Evolutionary conservation across 2,113 vertebrate genomes (phyloP).

Genomic region (Dicaeum eximium): DNA sequence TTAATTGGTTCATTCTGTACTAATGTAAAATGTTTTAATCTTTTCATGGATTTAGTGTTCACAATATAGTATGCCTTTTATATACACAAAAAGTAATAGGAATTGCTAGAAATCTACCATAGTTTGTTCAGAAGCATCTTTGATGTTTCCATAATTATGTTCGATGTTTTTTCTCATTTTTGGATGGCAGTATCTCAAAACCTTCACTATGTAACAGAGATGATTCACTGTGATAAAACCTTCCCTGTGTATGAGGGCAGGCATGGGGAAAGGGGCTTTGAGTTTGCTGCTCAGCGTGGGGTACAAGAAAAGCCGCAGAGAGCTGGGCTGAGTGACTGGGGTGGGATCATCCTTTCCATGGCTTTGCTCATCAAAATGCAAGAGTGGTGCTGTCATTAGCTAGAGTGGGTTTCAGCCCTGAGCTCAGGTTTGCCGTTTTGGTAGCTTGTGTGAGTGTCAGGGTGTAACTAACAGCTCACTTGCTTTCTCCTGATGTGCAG

Average conservation of each 20-base stretch:
- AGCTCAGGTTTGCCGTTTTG: not conserved
- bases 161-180: conserved; percentile 34
- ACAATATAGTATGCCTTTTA: not conserved
- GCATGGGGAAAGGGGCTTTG: not conserved
- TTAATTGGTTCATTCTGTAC: not conserved
- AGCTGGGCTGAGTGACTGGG: not conserved
- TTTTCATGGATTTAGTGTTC: not conserved
- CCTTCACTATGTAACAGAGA: not conserved
- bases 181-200: not conserved
- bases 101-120: not conserved
- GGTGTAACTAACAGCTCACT: not conserved
- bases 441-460: not conserved
- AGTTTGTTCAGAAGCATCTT: not conserved
- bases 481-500: not conserved
- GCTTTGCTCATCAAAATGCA: not conserved
- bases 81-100: not conserved
- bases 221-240: not conserved
- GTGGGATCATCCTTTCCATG: not conserved
- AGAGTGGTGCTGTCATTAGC: not conserved
- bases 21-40: not conserved
- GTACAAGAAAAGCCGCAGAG: not conserved
- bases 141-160: not conserved
- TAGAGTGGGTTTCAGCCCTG: not conserved
- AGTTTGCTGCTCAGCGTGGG: not conserved
- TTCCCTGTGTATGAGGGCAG: not conserved